Base-by-base conservation (phyloP, 2,113 vertebrate genomes). In the Neofelis nebulosa region DNA sequence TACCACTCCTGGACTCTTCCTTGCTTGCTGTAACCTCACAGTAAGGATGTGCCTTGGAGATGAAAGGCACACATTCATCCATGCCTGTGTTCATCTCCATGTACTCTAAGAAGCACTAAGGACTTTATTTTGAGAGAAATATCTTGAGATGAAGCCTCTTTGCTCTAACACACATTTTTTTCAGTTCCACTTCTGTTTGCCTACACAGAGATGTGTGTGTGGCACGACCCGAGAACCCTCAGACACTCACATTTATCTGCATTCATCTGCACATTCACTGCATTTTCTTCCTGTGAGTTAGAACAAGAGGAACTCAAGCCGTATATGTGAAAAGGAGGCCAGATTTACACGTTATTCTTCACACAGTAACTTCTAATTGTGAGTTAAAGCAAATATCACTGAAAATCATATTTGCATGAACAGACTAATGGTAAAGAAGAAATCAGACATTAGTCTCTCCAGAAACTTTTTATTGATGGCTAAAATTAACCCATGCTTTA, bases 281-380 rank as follows among this genome's bases (percentile, higher is more conserved):
- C 23, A 73, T 45, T 92, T 95, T 96, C 81, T 78, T 71, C 33
- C n/a, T 89, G 4, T 94, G 80, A 92, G 38, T 95, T 84, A 66
- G 89, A 92, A 48, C 52, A 88, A 55, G 48, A 84, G 50, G 33
- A 81, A 41, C 61, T 57, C 66, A 66, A 50, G 9, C 9, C 89
- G 36, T 48, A 87, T 66, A 55, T 36, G 19, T 92, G 63, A 84
- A 94, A 92, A 89, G 71, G 55, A 89, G 19, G 33, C 79, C 78
- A n/a, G 48, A 80, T 80, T 66, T 92, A 57, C 7, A 92, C 11
- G 19, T 18, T 92, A 11, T 71, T 69, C 50, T 73, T 31, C 31
- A 48, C 25, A 14, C 2, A 66, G 68, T 91, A 79, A 95, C 33
- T 78, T 95, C 50, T 87, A 83, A 86, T 55, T 5, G 7, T n/a